Evolutionary conservation across 2,113 vertebrate species (phyloP), one percentile per base, ranked within the genome.

Genomic region (Columba janthina): DNA sequence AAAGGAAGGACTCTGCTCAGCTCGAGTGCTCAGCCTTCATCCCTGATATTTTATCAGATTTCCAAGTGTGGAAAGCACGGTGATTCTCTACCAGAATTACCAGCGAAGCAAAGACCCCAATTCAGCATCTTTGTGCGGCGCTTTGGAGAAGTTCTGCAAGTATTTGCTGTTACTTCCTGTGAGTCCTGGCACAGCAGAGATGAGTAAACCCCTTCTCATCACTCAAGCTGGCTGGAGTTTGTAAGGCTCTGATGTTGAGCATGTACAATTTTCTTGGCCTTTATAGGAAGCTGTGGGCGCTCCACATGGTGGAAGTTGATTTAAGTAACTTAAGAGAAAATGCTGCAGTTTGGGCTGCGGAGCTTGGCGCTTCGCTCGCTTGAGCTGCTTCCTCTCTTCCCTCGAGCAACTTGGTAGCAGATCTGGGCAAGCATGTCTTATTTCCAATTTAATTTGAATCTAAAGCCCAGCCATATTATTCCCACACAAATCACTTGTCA

Each of bases 71-170:
- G 25, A 67, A 36, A 69, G 5, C 44, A 11, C 3, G 11, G 8
- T 54, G 6, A 44, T 46, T 46, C 44, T 20, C 36, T n/a, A 8
- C 50, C 19, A 3, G 36, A 18, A 9, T 19, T 46, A 5, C 62
- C 17, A 17, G 6, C 0, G 1, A 0, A 0, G 38, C 17, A 17
- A 75, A 66, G 34, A 34, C 28, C 46, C 0, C 1, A 24, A 22
- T 46, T 91, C 40, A 16, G 5, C 36, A 32, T 25, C 46, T 67
- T 60, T 1, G 0, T 38, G 3, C 9, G 5, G 38, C 29, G 60
- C 46, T 67, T 75, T 53, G 22, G 40, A 51, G 58, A 64, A 46
- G 20, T 64, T 67, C n/a, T 77, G 60, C 42, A 60, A 51, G 20
- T 61, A 8, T 17, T 4, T 80, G 50, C 53, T 81, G 34, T 34